A percentile compares a stretch with the other conserved stretches of the same genome.
Conservation (phyloP, 2,888 invertebrate genomes). For the Anthoptus insignis region DNA sequence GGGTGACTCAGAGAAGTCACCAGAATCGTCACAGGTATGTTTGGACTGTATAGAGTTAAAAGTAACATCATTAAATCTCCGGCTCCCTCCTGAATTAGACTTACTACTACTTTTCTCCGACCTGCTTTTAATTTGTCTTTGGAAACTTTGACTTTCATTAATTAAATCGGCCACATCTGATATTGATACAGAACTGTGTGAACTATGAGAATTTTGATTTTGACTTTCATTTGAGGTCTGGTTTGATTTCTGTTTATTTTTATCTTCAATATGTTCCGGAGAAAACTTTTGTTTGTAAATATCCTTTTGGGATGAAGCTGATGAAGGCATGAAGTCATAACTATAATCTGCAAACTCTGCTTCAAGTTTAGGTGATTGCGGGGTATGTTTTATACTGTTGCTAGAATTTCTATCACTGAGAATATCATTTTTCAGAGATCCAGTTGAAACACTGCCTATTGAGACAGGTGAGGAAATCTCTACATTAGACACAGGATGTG, state of each 20-base stretch:
- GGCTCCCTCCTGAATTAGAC: conserved; percentile 21
- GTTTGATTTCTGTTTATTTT: conserved; percentile 52
- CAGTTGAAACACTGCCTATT: conserved; percentile 57
- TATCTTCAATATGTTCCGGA: conserved; percentile 48
- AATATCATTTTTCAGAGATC: conserved; percentile 56
- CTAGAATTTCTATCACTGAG: conserved; percentile 51
- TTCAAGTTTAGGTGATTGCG: conserved; percentile 61
- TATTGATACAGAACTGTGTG: conserved; percentile 75
- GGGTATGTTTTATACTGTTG: conserved; percentile 53
- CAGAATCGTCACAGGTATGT: conserved; percentile 71
- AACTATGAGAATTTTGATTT: conserved; percentile 67
- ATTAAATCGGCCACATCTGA: conserved; percentile 81
- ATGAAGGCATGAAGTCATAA: conserved; percentile 72
- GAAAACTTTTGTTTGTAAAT: conserved; percentile 37
- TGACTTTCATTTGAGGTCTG: conserved; percentile 61
- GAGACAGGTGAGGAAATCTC: conserved; percentile 57
- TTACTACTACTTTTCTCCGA: conserved; percentile 31
- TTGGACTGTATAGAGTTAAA: conserved; percentile 45
- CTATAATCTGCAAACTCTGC: conserved; percentile 71
- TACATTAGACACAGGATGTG: conserved; percentile 45
- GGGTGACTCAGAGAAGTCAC: conserved; percentile 77
- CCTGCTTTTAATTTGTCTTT: conserved; percentile 10
- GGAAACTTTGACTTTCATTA: conserved; percentile 68
- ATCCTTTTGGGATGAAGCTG: conserved; percentile 55
- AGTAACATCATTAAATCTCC: conserved; percentile 29